These are phyloP conservation scores for Drosophila parabipectinata DNA, from an alignment of 1,140 invertebrate genomes.

Conservation along the genomic window DNA sequence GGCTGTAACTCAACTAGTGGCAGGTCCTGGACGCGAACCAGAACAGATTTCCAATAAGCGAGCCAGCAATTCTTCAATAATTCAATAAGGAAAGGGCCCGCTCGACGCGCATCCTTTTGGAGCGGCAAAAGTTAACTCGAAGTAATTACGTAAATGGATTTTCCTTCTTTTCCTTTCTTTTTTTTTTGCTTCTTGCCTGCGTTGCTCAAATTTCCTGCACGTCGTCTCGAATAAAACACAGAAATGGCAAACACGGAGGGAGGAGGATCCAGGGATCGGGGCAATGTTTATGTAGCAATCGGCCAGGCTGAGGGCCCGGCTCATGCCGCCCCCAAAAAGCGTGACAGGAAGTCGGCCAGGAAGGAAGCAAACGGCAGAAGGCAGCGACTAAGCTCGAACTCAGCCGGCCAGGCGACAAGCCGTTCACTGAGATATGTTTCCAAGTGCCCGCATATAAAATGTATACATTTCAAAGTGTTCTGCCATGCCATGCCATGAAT, in stretches of 20 bases:
- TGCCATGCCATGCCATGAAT: constrained; percentile 3
- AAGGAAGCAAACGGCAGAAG: constrained; percentile 62
- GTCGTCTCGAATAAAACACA: constrained; percentile 55
- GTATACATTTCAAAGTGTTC: constrained; percentile 10
- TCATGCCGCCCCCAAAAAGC: constrained; percentile 41
- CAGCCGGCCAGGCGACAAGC: constrained; percentile 39
- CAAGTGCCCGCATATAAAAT: constrained; percentile 35
- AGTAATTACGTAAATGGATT: constrained; percentile 83
- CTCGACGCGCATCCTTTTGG: constrained; percentile 19
- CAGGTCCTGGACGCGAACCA: constrained; percentile 1
- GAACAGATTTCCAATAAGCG: constrained; percentile 72
- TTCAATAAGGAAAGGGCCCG: constrained; percentile 63
- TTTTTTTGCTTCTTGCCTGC: constrained; percentile 25
- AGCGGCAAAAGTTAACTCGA: constrained; percentile 70
- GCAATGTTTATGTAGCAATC: constrained; percentile 71
- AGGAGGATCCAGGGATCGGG: constrained; percentile 23
- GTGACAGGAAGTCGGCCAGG: constrained; percentile 74
- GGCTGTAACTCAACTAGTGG: constrained; percentile 37
- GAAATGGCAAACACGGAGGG: constrained; percentile 36
- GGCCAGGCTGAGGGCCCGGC: not conserved
- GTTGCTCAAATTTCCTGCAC: constrained; percentile 80
- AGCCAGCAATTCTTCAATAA: constrained; percentile 70
- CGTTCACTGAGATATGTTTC: constrained; percentile 32
- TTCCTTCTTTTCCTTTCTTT: constrained; percentile 28
- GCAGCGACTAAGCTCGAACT: constrained; percentile 47